These are phyloP conservation scores for Fukomys damarensis DNA, from an alignment of 2,113 vertebrate genomes.

Conservation along the genomic window DNA sequence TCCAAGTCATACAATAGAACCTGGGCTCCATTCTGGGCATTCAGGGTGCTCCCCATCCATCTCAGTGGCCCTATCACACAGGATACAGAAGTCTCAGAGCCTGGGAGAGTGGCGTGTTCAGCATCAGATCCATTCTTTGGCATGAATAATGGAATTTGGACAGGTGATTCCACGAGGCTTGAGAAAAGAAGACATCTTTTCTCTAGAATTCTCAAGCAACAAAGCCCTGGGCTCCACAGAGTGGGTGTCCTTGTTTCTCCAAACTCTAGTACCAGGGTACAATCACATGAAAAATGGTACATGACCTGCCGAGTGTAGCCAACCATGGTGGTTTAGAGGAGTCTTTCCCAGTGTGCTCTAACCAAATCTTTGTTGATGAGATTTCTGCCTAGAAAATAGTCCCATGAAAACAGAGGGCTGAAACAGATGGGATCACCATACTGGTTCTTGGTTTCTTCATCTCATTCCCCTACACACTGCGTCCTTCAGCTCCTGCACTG, in stretches of 20 bases:
- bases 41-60: neutral
- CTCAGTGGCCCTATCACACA: neutral
- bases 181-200: neutral
- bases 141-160: neutral
- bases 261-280: neutral
- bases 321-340: neutral
- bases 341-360: neutral
- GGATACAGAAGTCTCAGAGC: neutral
- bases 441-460: neutral
- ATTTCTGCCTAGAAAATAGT: neutral
- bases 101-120: neutral
- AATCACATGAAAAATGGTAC: neutral
- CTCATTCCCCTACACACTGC: neutral
- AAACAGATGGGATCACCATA: neutral
- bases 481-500: neutral
- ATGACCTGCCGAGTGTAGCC: neutral
- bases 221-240: neutral
- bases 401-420: neutral
- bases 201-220: neutral
- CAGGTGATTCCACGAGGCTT: neutral
- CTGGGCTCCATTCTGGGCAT: neutral
- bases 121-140: neutral
- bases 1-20: neutral
- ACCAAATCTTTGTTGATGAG: neutral
- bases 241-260: neutral